A percentile compares a stretch with the other conserved stretches of the same genome.
These are phyloP conservation scores for Sebastolobus altivelis DNA, from an alignment of 2,797 vertebrate genomes.

Conservation along the genomic window DNA sequence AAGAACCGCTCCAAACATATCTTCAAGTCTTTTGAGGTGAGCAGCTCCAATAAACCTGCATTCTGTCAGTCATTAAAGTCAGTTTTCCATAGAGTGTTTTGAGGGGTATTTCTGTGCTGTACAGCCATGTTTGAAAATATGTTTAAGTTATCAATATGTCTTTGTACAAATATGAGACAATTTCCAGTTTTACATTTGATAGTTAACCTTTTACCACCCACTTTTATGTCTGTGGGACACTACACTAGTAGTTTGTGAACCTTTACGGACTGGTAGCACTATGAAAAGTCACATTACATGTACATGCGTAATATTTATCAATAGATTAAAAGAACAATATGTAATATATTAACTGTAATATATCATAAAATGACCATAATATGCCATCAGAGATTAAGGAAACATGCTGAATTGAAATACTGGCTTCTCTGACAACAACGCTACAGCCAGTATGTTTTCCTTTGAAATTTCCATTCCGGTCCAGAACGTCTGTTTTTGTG, in stretches of 20 bases:
- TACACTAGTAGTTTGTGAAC: neutral
- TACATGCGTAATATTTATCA: neutral
- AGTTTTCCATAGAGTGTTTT: neutral
- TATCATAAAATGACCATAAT: no score
- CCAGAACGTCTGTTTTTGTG: no score
- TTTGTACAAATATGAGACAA: neutral
- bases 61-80: neutral
- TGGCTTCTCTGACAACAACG: no score
- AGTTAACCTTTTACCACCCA: no score
- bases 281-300: neutral
- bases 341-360: no score
- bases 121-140: neutral
- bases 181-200: neutral
- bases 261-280: neutral
- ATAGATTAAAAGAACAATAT: no score
- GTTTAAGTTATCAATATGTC: neutral
- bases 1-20: slow-evolving; percentile 95
- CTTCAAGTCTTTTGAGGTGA: slow-evolving; percentile 93
- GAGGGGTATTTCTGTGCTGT: no score
- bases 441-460: no score
- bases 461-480: no score
- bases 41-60: slow-evolving; percentile 2
- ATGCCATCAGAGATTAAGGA: no score
- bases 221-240: no score
- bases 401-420: no score